Evolutionary conservation across 53 echinoderm and acorn worm species (phyloP).

Genomic region (Paelopatides confundens): DNA sequence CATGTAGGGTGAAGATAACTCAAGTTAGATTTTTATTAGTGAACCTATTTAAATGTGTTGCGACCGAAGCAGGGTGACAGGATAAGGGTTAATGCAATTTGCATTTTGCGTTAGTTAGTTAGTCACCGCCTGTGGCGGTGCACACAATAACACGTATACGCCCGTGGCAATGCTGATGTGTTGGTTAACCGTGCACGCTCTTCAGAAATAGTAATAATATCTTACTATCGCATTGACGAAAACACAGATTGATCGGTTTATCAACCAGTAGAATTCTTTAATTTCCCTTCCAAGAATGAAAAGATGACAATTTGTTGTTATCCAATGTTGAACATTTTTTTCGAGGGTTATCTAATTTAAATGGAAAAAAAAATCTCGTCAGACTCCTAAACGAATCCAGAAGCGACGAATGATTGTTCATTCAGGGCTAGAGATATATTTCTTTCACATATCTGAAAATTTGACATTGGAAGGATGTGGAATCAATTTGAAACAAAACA

Average conservation of each 20-base stretch:
- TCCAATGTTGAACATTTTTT: background rate
- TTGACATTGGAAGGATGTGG: too few species aligned
- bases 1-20: too few species aligned
- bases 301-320: constrained; percentile 43
- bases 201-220: constrained; percentile 4
- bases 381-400: background rate
- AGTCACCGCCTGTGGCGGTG: background rate
- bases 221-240: background rate
- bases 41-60: too few species aligned
- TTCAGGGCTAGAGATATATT: too few species aligned
- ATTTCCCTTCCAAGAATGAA: background rate
- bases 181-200: constrained; percentile 14
- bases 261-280: constrained; percentile 4
- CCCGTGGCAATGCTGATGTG: background rate
- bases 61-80: too few species aligned
- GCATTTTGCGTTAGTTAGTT: background rate
- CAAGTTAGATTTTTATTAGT: too few species aligned
- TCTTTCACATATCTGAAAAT: too few species aligned
- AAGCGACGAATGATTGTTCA: background rate
- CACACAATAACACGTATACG: constrained; percentile 14
- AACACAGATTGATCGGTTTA: constrained; percentile 11
- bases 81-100: too few species aligned
- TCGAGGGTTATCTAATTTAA: background rate
- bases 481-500: too few species aligned
- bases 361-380: background rate